phyloP scores from a whole-genome alignment of 2,113 vertebrate genomes.

The Patagioenas fasciata region DNA sequence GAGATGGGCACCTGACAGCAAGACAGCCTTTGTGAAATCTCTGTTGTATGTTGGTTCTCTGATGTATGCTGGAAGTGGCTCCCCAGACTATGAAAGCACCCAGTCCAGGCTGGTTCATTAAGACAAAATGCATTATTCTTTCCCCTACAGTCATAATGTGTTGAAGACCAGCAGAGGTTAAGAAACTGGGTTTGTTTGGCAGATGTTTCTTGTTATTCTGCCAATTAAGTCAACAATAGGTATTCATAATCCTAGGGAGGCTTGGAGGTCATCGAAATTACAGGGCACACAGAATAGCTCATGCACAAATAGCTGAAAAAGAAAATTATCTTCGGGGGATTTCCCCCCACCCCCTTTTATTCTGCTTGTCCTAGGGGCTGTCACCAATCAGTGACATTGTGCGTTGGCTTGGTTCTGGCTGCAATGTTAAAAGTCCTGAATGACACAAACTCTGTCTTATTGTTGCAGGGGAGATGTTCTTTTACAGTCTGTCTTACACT shows the following conservation, averaged over 20 bases:
- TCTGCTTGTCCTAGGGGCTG: neutral
- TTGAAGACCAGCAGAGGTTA: conserved; percentile 18
- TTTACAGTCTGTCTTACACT: neutral
- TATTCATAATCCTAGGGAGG: conserved; percentile 40
- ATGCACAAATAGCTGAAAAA: conserved; percentile 30
- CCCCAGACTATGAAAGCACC: neutral
- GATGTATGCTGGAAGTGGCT: neutral
- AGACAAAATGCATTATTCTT: neutral
- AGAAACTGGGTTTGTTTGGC: conserved; percentile 35
- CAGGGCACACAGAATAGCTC: neutral
- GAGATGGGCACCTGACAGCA: neutral
- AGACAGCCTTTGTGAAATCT: neutral
- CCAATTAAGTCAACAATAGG: conserved; percentile 54
- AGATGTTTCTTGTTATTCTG: conserved; percentile 56
- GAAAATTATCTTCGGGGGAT: neutral
- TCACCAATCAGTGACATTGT: neutral
- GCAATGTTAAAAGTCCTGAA: neutral
- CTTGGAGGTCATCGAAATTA: conserved; percentile 39
- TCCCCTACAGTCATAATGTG: neutral
- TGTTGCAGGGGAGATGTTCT: neutral
- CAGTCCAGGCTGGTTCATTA: neutral
- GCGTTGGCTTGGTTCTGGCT: neutral
- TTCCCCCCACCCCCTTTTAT: neutral
- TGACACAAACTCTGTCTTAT: neutral
- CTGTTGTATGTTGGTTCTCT: neutral